Evolutionary conservation across 1,140 invertebrate species (phyloP).

Genomic region (Cydia strobilella): DNA sequence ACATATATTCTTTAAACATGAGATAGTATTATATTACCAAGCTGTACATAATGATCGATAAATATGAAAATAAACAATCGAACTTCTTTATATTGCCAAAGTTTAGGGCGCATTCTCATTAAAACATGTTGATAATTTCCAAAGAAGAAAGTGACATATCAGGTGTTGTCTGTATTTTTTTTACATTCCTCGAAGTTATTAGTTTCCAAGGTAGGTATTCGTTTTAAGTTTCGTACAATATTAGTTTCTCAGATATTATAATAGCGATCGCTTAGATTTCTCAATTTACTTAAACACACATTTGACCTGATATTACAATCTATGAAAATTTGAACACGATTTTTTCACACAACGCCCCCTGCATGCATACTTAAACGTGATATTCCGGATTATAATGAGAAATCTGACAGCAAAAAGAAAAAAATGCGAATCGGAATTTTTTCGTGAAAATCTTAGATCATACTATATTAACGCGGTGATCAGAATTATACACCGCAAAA

Average conservation of each 20-base stretch:
- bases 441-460: too few relatives aligned
- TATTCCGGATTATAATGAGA: too few relatives aligned
- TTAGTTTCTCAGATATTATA: too few relatives aligned
- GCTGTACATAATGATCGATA: not conserved
- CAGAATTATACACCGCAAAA: too few relatives aligned
- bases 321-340: not conserved
- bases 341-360: not conserved
- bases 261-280: not conserved
- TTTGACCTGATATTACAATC: not conserved
- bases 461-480: too few relatives aligned
- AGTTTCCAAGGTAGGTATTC: not conserved
- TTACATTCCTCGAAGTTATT: not conserved
- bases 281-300: not conserved
- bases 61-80: not conserved
- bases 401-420: too few relatives aligned
- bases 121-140: not conserved
- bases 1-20: not conserved
- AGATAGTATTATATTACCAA: not conserved
- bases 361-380: not conserved
- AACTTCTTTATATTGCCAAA: not conserved
- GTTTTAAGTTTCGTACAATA: not conserved
- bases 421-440: too few relatives aligned
- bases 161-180: not conserved
- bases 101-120: not conserved
- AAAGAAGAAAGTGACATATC: not conserved